These are phyloP conservation scores for Rutpela maculata DNA, from an alignment of 2,888 invertebrate species.

Conservation along the genomic window DNA sequence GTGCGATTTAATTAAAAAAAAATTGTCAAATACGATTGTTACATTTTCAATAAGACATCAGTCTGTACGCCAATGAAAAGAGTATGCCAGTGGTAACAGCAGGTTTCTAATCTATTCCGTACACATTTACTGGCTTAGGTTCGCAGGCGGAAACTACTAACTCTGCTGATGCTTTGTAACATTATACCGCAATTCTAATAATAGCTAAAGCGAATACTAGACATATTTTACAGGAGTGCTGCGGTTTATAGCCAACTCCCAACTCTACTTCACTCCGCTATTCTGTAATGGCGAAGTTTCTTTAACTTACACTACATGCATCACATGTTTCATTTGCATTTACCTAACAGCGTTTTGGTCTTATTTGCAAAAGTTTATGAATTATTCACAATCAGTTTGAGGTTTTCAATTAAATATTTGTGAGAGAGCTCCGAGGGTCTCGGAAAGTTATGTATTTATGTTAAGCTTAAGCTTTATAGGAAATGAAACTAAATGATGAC, in stretches of 20 bases:
- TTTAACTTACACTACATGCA: conserved; percentile 37
- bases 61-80: conserved; percentile 20
- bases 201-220: conserved; percentile 61
- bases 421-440: conserved; percentile 29
- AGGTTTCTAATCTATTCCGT: conserved; percentile 63
- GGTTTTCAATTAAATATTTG: conserved; percentile 56
- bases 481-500: conserved; percentile 41
- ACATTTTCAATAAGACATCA: background rate
- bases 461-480: conserved; percentile 38
- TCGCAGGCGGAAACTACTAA: conserved; percentile 61
- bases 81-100: conserved; percentile 24
- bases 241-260: conserved; percentile 53
- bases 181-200: conserved; percentile 65
- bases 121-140: conserved; percentile 62
- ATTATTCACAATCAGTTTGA: conserved; percentile 53
- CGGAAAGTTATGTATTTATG: conserved; percentile 34
- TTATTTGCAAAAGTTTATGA: conserved; percentile 49
- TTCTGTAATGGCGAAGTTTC: conserved; percentile 49
- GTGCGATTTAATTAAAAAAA: no score
- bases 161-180: conserved; percentile 61
- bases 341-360: conserved; percentile 45
- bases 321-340: conserved; percentile 36
- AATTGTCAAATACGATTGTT: no score
- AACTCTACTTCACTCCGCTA: conserved; percentile 29
- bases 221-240: conserved; percentile 61